Evolutionary conservation across 2,888 invertebrate species (phyloP).

Genomic region (Stictocephala bisonia): DNA sequence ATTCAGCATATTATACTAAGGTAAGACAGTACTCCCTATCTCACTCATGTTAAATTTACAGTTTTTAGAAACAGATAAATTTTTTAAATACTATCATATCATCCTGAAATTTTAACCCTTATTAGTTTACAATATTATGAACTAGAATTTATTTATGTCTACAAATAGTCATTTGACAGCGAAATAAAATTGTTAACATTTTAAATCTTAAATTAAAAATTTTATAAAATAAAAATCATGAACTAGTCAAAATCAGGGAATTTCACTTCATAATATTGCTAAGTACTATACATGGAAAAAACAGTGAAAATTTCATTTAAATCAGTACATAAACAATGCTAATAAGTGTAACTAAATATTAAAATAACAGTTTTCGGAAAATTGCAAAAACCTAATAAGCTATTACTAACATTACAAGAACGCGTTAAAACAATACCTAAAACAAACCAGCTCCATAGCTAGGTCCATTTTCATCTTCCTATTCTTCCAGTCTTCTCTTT

Average conservation of each 20-base stretch:
- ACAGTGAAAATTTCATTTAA: background rate
- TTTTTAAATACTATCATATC: too few relatives aligned
- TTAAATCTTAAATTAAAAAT: too few relatives aligned
- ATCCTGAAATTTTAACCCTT: too few relatives aligned
- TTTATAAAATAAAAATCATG: too few relatives aligned
- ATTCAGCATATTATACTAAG: too few relatives aligned
- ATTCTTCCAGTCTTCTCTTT: slow-evolving; percentile 14
- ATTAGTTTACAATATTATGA: too few relatives aligned
- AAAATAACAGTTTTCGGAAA: background rate
- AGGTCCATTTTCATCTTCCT: slow-evolving; percentile 16
- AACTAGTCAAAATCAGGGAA: background rate
- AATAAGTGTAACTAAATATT: slow-evolving; percentile 9
- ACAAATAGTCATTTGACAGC: too few relatives aligned
- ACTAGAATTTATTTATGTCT: too few relatives aligned
- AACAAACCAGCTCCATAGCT: slow-evolving; percentile 18
- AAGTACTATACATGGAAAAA: background rate
- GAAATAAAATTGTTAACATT: too few relatives aligned
- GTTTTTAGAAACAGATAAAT: too few relatives aligned
- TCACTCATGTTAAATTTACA: too few relatives aligned
- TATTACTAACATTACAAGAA: background rate
- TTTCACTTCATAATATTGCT: slow-evolving; percentile 1
- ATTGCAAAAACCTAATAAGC: background rate
- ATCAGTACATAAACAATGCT: background rate
- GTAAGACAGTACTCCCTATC: too few relatives aligned
- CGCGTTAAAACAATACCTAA: slow-evolving; percentile 1